phyloP scores from a whole-genome alignment of 2,888 invertebrate species.

The Ecdyonurus torrentis region DNA sequence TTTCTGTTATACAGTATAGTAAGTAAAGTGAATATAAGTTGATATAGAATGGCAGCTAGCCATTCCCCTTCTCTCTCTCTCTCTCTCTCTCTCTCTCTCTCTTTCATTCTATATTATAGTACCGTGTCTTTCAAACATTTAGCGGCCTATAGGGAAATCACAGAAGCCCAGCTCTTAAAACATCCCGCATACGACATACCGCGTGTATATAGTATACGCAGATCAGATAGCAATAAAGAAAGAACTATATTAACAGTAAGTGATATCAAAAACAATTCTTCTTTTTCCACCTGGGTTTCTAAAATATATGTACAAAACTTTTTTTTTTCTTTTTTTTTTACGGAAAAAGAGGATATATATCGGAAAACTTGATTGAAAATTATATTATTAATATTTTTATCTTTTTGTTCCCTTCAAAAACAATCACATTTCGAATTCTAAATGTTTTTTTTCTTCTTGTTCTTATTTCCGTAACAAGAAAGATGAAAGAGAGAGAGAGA shows the following conservation, averaged over 20 bases:
- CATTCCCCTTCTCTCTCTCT: no score
- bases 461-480: background rate
- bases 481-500: conserved; percentile 6
- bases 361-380: background rate
- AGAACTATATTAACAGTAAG: background rate
- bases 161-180: background rate
- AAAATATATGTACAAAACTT: no score
- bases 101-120: background rate
- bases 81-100: no score
- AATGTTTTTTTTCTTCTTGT: background rate
- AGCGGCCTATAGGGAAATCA: conserved; percentile 8
- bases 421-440: background rate
- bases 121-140: conserved; percentile 8
- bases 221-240: background rate
- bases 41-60: no score
- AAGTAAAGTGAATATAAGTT: no score
- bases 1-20: no score
- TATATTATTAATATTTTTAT: background rate
- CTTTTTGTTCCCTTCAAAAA: background rate
- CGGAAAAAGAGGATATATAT: background rate
- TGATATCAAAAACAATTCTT: background rate
- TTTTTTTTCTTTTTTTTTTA: no score
- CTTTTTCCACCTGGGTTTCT: background rate
- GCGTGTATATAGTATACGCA: no score
- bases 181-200: background rate